Conservation (phyloP, 2,888 invertebrate species). For the Anaspis maculata region DNA sequence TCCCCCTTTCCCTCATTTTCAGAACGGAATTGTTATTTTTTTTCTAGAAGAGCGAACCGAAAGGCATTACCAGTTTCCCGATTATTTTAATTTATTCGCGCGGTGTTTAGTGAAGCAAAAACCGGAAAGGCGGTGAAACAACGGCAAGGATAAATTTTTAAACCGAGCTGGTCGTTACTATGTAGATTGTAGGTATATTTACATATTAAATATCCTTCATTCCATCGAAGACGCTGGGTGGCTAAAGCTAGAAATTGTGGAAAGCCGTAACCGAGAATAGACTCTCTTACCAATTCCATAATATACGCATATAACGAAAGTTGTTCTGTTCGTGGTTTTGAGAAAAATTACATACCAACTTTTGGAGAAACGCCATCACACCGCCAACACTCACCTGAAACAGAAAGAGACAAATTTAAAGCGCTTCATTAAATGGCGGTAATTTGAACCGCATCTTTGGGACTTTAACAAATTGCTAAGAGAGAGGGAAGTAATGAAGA, state of each 20-base stretch:
- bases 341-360: too few species aligned
- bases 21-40: too few species aligned
- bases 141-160: conserved; percentile 20
- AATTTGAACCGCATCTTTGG: conserved; percentile 21
- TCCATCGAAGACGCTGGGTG: conserved; percentile 8
- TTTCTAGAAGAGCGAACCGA: too few species aligned
- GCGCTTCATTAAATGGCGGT: conserved; percentile 9
- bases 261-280: conserved; percentile 18
- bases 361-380: too few species aligned
- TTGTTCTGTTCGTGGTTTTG: too few species aligned
- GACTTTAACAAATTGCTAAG: conserved; percentile 17
- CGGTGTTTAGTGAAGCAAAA: conserved; percentile 11
- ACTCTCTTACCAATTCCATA: conserved; percentile 13
- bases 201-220: conserved; percentile 23
- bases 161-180: conserved; percentile 24
- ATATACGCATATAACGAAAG: too few species aligned
- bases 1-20: too few species aligned
- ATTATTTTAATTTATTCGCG: conserved; percentile 10
- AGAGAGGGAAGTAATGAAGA: conserved; percentile 17
- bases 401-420: conserved; percentile 20
- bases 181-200: conserved; percentile 29
- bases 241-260: conserved; percentile 14
- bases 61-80: too few species aligned
- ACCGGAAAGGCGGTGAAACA: conserved; percentile 18
- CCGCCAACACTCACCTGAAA: conserved; percentile 21